Percentiles rank a stretch among this genome's conserved stretches.
These are phyloP conservation scores for Protonemura montana DNA, from an alignment of 2,888 invertebrate species.

Conservation along the genomic window DNA sequence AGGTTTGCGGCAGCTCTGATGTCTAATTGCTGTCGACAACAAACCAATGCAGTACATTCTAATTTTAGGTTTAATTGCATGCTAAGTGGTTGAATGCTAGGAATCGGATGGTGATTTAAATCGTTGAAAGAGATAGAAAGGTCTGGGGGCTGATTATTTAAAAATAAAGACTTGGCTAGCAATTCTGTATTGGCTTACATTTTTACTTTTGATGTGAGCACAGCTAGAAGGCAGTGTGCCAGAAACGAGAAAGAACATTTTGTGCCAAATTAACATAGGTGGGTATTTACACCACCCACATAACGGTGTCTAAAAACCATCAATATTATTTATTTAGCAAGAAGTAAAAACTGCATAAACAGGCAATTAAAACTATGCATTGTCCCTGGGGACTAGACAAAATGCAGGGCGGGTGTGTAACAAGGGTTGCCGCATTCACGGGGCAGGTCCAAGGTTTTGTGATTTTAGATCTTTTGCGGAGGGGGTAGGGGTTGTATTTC, in stretches of 20 bases:
- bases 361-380: not conserved
- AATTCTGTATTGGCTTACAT: slow-evolving; percentile 44
- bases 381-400: slow-evolving; percentile 23
- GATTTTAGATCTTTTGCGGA: not conserved
- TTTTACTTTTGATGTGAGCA: slow-evolving; percentile 35
- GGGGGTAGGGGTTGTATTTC: slow-evolving; percentile 18
- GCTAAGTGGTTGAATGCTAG: slow-evolving; percentile 23
- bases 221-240: slow-evolving; percentile 16
- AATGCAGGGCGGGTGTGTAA: slow-evolving; percentile 34
- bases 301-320: slow-evolving; percentile 10
- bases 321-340: slow-evolving; percentile 14
- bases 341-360: not conserved
- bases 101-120: slow-evolving; percentile 24
- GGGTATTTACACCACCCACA: slow-evolving; percentile 33
- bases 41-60: not conserved
- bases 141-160: slow-evolving; percentile 42
- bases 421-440: slow-evolving; percentile 39
- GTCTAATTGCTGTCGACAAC: slow-evolving; percentile 4
- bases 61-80: slow-evolving; percentile 27
- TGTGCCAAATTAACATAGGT: slow-evolving; percentile 31
- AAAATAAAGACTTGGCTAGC: slow-evolving; percentile 45
- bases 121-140: slow-evolving; percentile 15
- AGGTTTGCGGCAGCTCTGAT: not conserved
- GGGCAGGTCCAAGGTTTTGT: slow-evolving; percentile 35
- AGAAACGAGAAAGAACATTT: slow-evolving; percentile 15